phyloP scores from a whole-genome alignment of 2,888 invertebrate species.

The Coelinius sp. region DNA sequence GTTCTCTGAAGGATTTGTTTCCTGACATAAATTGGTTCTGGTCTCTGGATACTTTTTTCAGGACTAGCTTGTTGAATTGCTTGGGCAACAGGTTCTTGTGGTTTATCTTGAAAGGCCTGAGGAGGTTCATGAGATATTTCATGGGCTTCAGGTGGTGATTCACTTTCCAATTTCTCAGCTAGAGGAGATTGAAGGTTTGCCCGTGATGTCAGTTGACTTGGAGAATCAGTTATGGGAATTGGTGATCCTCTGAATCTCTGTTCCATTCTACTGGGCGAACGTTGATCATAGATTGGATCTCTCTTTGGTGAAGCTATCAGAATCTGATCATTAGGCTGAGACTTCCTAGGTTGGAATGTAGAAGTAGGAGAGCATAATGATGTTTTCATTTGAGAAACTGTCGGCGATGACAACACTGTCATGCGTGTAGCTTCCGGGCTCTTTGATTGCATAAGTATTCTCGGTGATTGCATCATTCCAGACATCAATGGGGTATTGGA shows the following conservation, averaged over 20 bases:
- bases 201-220: conserved; percentile 48
- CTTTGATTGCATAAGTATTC: conserved; percentile 25
- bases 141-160: conserved; percentile 39
- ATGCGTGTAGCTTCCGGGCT: conserved; percentile 33
- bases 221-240: conserved; percentile 58
- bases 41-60: conserved; percentile 51
- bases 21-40: conserved; percentile 57
- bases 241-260: conserved; percentile 57
- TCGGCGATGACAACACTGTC: conserved; percentile 44
- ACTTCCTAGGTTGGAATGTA: conserved; percentile 47
- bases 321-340: conserved; percentile 65
- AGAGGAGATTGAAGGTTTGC: conserved; percentile 30
- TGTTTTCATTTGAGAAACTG: conserved; percentile 36
- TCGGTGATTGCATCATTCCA: conserved; percentile 35
- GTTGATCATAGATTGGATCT: conserved; percentile 55
- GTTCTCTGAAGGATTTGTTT: conserved; percentile 32
- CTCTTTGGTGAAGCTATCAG: conserved; percentile 66
- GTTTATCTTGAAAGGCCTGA: conserved; percentile 32
- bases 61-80: conserved; percentile 17
- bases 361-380: conserved; percentile 35
- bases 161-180: conserved; percentile 42
- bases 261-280: conserved; percentile 47
- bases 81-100: conserved; percentile 38
- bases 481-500: conserved; percentile 25
- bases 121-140: conserved; percentile 29